phyloP scores from a whole-genome alignment of 2,797 vertebrate species.

The Columba guinea region DNA sequence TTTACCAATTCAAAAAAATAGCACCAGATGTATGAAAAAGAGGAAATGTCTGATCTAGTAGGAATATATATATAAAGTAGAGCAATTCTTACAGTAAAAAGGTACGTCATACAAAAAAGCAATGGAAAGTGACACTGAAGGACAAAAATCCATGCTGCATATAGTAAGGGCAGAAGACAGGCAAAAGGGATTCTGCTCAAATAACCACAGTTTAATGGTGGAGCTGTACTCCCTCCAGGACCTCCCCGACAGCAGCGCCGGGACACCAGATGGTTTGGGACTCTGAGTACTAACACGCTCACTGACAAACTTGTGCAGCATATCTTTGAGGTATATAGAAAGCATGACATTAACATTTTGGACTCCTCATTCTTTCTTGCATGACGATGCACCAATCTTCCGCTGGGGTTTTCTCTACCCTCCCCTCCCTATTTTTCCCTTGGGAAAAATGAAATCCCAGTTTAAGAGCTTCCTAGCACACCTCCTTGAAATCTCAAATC shows the following conservation, averaged over 20 bases:
- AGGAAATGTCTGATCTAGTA: constrained; percentile 73
- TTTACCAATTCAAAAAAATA: constrained; percentile 72
- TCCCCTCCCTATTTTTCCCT: neutral
- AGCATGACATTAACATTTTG: constrained; percentile 42
- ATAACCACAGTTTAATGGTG: constrained; percentile 39
- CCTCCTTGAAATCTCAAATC: constrained; percentile 45
- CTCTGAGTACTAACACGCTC: neutral
- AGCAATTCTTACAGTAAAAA: constrained; percentile 73
- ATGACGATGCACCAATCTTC: neutral
- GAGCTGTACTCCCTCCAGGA: neutral
- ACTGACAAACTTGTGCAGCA: constrained; percentile 38
- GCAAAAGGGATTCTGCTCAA: constrained; percentile 42
- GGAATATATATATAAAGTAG: constrained; percentile 76
- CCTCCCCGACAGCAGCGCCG: neutral
- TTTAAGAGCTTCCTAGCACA: constrained; percentile 46
- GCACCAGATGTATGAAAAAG: constrained; percentile 79
- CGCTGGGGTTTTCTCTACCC: neutral
- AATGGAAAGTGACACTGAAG: constrained; percentile 55
- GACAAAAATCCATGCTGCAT: constrained; percentile 60
- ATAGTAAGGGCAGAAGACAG: constrained; percentile 44
- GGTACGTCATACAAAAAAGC: constrained; percentile 71
- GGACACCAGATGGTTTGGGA: neutral
- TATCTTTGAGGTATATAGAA: constrained; percentile 77
- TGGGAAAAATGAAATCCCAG: constrained; percentile 22
- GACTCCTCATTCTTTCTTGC: constrained; percentile 35